Conservation (phyloP, 2,888 invertebrate genomes). For the Notodromas monacha region DNA sequence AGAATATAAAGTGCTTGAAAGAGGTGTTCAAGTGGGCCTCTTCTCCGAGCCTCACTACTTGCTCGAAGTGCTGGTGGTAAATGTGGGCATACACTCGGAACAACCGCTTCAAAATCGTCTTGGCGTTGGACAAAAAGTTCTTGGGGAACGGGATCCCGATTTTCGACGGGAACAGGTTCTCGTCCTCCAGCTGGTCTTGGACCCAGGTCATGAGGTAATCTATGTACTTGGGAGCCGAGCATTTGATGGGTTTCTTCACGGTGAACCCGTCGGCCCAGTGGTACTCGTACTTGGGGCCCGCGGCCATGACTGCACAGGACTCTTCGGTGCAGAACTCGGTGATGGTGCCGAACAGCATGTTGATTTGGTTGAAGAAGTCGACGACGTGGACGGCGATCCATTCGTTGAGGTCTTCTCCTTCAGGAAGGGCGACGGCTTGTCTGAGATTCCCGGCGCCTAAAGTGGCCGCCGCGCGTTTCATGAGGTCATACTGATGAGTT, state of each 20-base stretch:
- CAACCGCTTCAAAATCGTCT: constrained; percentile 84
- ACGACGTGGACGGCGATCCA: constrained; percentile 99
- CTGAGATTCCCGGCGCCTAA: constrained; percentile 85
- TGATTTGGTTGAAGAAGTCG: constrained; percentile 98
- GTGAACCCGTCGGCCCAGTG: constrained; percentile 98
- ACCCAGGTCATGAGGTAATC: constrained; percentile 99
- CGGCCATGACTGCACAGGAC: constrained; percentile 89
- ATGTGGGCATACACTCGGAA: constrained; percentile 98
- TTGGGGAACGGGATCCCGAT: constrained; percentile 93
- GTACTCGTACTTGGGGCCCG: constrained; percentile 89
- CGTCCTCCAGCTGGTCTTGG: constrained; percentile 94
- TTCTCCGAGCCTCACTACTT: constrained; percentile 86
- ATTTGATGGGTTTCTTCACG: constrained; percentile 91
- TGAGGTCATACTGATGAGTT: constrained; percentile 89
- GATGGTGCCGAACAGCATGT: constrained; percentile 96
- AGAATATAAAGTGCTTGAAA: constrained; percentile 97
- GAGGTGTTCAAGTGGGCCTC: constrained; percentile 97
- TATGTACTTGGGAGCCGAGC: constrained; percentile 93
- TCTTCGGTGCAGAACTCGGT: constrained; percentile 96
- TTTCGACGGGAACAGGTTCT: constrained; percentile 88
- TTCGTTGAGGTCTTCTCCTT: constrained; percentile 95
- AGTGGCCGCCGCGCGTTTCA: constrained; percentile 96
- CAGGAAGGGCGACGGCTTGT: constrained; percentile 78
- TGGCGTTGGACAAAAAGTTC: constrained; percentile 81
- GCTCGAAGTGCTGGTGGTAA: constrained; percentile 89